Conservation (phyloP, 1,140 invertebrate species). For the Wasmannia auropunctata region DNA sequence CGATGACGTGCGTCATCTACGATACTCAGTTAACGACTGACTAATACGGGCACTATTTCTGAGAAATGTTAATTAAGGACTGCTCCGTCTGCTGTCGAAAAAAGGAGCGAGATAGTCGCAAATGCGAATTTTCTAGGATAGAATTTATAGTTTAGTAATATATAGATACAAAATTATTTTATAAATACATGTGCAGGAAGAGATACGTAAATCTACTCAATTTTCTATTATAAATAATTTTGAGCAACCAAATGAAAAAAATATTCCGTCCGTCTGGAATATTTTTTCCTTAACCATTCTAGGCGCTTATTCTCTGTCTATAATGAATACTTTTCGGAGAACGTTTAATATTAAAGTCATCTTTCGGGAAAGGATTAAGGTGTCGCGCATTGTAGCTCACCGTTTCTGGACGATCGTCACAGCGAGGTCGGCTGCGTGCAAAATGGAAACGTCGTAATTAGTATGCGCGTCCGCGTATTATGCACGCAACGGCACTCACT, state of each 20-base stretch:
- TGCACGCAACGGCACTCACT: conserved; percentile 77
- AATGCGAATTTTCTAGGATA: neutral
- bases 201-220: neutral
- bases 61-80: conserved; percentile 81
- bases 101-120: neutral
- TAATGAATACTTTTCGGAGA: neutral
- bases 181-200: neutral
- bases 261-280: neutral
- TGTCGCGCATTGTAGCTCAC: neutral
- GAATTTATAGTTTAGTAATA: neutral
- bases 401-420: conserved; percentile 3
- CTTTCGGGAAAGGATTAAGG: neutral
- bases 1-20: conserved; percentile 23
- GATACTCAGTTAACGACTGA: conserved; percentile 39
- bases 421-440: conserved; percentile 58
- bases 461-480: conserved; percentile 83
- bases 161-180: neutral
- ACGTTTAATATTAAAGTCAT: neutral
- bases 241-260: neutral
- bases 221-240: neutral
- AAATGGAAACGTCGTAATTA: conserved; percentile 83
- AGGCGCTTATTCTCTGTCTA: neutral
- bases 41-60: conserved; percentile 60
- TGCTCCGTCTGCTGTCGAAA: neutral
- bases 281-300: neutral